phyloP scores from a whole-genome alignment of 1,140 invertebrate species.

The Mactra quadrangularis region DNA sequence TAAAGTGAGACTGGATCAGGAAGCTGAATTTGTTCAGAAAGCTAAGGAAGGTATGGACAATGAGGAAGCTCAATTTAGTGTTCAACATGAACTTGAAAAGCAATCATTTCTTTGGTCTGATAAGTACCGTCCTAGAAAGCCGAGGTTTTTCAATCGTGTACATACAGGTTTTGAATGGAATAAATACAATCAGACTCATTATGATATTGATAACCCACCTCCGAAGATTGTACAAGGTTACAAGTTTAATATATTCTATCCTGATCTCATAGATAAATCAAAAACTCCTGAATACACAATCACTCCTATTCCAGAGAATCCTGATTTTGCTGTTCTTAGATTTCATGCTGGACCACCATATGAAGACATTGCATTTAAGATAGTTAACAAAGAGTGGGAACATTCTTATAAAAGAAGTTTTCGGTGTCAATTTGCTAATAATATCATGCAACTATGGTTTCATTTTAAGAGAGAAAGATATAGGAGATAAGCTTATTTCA shows the following conservation, averaged over 20 bases:
- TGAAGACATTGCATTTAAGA: slow-evolving; percentile 99
- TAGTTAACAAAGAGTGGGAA: slow-evolving; percentile 99
- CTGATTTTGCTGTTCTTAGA: slow-evolving; percentile 96
- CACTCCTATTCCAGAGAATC: slow-evolving; percentile 95
- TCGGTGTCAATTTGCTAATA: slow-evolving; percentile 99
- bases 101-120: slow-evolving; percentile 96
- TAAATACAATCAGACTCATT: slow-evolving; percentile 99
- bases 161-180: slow-evolving; percentile 99
- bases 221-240: slow-evolving; percentile 99
- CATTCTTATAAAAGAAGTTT: slow-evolving; percentile 99
- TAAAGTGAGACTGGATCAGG: slow-evolving; percentile 84
- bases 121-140: slow-evolving; percentile 98
- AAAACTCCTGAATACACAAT: slow-evolving; percentile 97
- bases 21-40: slow-evolving; percentile 88
- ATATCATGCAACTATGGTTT: slow-evolving; percentile 99
- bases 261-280: slow-evolving; percentile 98
- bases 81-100: slow-evolving; percentile 91
- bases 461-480: slow-evolving; percentile 99
- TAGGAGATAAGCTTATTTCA: too few relatives aligned
- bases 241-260: slow-evolving; percentile 99
- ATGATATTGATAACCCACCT: slow-evolving; percentile 99
- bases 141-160: slow-evolving; percentile 97
- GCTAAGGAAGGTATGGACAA: slow-evolving; percentile 91
- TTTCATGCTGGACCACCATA: slow-evolving; percentile 99
- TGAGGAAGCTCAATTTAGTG: slow-evolving; percentile 96